Conservation (phyloP, 2,113 vertebrate genomes). For the Mormyrus lacerda region DNA sequence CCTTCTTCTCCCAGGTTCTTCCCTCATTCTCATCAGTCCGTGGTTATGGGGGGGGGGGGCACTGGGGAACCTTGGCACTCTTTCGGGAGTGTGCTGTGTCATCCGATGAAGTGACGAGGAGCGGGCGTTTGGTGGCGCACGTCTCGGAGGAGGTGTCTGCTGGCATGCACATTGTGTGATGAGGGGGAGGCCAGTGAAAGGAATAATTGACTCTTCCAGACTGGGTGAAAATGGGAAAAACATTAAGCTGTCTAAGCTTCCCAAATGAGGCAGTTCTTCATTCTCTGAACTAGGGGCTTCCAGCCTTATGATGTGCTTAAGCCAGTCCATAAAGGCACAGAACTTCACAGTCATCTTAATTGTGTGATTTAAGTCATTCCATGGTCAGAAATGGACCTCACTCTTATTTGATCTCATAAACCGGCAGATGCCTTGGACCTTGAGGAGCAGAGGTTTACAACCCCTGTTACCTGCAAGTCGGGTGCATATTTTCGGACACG, state of each 20-base stretch:
- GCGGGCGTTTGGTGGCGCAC: neutral
- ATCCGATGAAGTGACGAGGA: neutral
- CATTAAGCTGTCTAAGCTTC: neutral
- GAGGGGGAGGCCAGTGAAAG: neutral
- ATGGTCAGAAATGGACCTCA: neutral
- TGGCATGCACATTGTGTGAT: neutral
- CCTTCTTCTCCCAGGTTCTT: neutral
- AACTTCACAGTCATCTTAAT: neutral
- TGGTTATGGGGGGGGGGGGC: neutral
- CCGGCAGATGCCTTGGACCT: neutral
- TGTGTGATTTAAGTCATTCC: neutral
- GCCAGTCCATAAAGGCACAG: neutral
- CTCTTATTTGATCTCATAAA: neutral
- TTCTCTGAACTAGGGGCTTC: neutral
- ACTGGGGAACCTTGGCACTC: neutral
- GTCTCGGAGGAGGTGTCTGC: neutral
- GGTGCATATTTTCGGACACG: neutral
- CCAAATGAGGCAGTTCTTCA: neutral
- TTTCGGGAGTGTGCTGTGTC: neutral
- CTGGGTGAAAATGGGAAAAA: neutral
- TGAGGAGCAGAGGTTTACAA: neutral
- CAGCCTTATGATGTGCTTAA: neutral
- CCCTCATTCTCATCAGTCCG: neutral
- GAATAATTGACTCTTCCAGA: neutral
- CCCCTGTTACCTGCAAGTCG: neutral